Evolutionary conservation across 2,797 vertebrate species (phyloP).

Genomic region (Ceryle rudis): DNA sequence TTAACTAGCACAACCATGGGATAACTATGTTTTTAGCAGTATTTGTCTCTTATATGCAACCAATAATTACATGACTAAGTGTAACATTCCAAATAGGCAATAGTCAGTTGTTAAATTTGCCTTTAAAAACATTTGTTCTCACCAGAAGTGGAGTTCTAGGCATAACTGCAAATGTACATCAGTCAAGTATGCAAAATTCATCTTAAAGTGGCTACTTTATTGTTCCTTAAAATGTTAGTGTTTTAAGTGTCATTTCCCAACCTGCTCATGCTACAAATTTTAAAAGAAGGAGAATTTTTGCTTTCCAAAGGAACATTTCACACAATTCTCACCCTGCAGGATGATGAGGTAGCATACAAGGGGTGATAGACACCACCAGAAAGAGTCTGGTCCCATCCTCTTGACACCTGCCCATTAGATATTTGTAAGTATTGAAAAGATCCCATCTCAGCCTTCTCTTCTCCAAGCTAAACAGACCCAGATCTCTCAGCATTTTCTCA

Average conservation of each 20-base stretch:
- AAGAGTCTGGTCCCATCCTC: too few relatives aligned
- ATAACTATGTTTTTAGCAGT: background rate
- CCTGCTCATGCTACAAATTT: background rate
- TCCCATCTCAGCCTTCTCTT: too few relatives aligned
- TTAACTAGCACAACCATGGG: background rate
- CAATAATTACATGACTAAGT: background rate
- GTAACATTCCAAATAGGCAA: background rate
- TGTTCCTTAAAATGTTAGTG: background rate
- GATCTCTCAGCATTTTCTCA: background rate
- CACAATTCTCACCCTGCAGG: fast-evolving
- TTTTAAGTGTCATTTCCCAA: background rate
- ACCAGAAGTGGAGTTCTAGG: background rate
- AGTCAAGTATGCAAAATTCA: background rate
- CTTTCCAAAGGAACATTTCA: background rate
- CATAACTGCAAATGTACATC: background rate
- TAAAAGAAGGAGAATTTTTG: background rate
- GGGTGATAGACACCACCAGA: too few relatives aligned
- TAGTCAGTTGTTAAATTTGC: background rate
- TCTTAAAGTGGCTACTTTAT: background rate
- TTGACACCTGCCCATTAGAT: too few relatives aligned
- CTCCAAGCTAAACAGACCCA: background rate
- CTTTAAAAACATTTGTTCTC: background rate
- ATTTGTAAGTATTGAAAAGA: too few relatives aligned
- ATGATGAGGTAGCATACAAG: background rate
- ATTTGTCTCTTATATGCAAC: background rate